These are phyloP conservation scores for Anthrax anthrax DNA, from an alignment of 2,888 invertebrate genomes.

Conservation along the genomic window DNA sequence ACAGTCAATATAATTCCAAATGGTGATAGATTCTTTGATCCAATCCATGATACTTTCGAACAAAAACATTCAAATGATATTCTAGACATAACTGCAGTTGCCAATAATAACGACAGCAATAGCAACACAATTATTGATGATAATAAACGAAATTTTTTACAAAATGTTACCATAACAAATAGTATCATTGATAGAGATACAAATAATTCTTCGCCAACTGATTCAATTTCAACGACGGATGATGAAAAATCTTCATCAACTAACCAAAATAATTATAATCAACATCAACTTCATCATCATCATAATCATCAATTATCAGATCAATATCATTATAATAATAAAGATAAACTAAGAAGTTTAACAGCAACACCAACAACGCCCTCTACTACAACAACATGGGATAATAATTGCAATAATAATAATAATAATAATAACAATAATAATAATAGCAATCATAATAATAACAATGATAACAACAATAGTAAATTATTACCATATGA, in stretches of 20 bases:
- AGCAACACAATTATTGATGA: background rate
- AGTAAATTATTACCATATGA: slow-evolving; percentile 11
- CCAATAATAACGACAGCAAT: background rate
- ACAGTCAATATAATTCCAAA: no score
- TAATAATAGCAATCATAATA: no score
- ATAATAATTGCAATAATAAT: background rate
- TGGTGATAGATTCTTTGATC: background rate
- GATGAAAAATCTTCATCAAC: background rate
- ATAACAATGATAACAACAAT: background rate
- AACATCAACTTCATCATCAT: no score
- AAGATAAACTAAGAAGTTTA: background rate
- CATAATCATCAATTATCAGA: background rate
- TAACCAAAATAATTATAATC: background rate
- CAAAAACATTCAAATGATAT: background rate
- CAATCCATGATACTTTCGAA: background rate
- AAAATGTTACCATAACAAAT: no score
- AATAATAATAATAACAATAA: background rate
- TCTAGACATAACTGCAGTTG: background rate
- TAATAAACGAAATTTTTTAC: background rate
- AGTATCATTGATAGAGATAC: background rate
- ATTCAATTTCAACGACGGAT: background rate
- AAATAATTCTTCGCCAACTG: background rate
- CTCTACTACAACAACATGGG: background rate
- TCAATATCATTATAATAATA: background rate
- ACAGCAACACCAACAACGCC: background rate